These are phyloP conservation scores for Hypotaenidia philippensis DNA, from an alignment of 2,797 vertebrate genomes.

Conservation along the genomic window DNA sequence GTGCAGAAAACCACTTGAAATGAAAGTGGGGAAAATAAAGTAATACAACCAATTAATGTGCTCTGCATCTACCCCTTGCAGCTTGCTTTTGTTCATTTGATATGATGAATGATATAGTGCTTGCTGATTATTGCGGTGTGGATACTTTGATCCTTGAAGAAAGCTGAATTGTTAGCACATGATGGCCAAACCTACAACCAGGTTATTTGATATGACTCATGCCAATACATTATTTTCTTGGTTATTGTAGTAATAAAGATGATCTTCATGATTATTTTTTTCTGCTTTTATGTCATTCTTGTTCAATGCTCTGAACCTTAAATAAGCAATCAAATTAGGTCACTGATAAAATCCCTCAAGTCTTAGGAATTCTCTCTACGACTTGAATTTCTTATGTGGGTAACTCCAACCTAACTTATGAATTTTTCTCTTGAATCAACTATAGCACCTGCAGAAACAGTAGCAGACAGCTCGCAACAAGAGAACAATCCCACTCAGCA, in stretches of 20 bases:
- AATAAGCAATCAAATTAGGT: background rate
- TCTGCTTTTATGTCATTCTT: background rate
- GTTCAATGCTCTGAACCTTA: background rate
- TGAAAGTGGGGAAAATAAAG: background rate
- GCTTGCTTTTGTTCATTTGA: background rate
- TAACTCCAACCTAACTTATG: background rate
- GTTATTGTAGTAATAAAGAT: background rate
- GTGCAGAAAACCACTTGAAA: background rate
- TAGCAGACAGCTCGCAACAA: background rate
- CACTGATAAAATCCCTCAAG: background rate
- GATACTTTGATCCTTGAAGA: background rate
- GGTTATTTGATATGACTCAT: background rate
- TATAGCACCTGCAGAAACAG: background rate
- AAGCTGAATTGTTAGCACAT: fast-evolving
- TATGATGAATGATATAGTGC: background rate
- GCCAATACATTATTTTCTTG: fast-evolving
- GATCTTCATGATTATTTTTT: background rate
- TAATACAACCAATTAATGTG: background rate
- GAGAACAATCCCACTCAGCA: background rate
- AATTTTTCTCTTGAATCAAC: background rate
- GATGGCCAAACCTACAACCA: background rate
- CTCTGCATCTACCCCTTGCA: background rate
- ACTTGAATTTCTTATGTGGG: background rate
- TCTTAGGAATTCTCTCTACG: background rate
- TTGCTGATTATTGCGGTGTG: background rate